These are phyloP conservation scores for Malachius bipustulatus DNA, from an alignment of 2,888 invertebrate genomes.

Conservation along the genomic window DNA sequence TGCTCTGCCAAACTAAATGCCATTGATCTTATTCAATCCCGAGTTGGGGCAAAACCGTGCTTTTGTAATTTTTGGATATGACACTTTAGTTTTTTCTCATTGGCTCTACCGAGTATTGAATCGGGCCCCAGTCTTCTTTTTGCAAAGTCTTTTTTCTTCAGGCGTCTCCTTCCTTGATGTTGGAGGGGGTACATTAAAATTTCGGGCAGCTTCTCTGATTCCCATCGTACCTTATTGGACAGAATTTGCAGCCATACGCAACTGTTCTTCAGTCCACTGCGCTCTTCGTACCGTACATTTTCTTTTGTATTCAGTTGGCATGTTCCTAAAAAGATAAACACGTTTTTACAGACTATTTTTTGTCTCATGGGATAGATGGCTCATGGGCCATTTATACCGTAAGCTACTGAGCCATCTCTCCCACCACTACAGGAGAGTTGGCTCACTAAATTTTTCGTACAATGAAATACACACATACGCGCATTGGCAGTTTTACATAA, in stretches of 20 bases:
- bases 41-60: conserved; percentile 8
- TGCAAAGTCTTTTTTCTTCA: conserved; percentile 4
- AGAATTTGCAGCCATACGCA: conserved; percentile 5
- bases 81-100: conserved; percentile 2
- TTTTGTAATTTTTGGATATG: conserved; percentile 2
- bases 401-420: no score
- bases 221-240: conserved; percentile 7
- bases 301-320: conserved; percentile 11
- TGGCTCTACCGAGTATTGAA: no score
- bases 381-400: no score
- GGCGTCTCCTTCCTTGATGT: no score
- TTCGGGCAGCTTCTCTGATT: not conserved
- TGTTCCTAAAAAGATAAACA: no score
- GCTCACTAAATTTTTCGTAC: no score
- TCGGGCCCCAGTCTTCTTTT: conserved; percentile 6
- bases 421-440: no score
- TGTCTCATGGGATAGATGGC: no score
- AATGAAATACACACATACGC: no score
- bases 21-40: conserved; percentile 6
- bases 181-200: no score
- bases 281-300: conserved; percentile 7
- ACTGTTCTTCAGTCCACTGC: conserved; percentile 8
- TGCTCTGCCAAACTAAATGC: conserved; percentile 2
- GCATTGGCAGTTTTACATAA: no score
- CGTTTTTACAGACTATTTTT: no score